Evolutionary conservation across 2,797 vertebrate genomes (phyloP).

Genomic region (Babyrousa celebensis): DNA sequence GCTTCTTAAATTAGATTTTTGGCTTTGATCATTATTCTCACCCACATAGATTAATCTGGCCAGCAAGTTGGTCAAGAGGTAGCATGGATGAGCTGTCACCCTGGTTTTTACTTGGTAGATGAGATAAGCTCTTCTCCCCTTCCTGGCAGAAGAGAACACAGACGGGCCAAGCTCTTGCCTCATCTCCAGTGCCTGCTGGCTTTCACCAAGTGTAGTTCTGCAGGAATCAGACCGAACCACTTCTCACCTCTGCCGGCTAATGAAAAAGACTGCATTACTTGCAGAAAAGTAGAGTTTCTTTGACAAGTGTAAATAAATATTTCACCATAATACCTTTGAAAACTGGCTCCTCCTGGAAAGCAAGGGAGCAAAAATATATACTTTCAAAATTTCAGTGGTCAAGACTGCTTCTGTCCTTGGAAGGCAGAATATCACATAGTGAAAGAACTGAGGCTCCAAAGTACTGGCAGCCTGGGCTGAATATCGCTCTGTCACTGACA

Average conservation of each 20-base stretch:
- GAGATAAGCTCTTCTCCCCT: background rate
- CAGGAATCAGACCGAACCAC: background rate
- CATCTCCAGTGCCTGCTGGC: no score
- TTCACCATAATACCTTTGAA: constrained; percentile 15
- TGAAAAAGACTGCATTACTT: constrained; percentile 34
- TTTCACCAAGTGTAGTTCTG: background rate
- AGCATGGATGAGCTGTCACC: background rate
- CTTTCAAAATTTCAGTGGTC: background rate
- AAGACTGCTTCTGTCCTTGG: background rate
- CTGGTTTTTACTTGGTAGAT: background rate
- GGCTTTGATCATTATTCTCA: background rate
- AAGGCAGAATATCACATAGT: constrained; percentile 39
- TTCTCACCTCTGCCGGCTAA: background rate
- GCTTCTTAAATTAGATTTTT: background rate
- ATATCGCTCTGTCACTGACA: background rate
- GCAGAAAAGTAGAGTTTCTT: background rate
- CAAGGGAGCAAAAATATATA: background rate
- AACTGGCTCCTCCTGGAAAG: background rate
- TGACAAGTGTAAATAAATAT: constrained; percentile 31
- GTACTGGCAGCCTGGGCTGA: background rate
- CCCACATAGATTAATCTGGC: background rate
- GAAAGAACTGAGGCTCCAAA: background rate
- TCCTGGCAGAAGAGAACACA: background rate
- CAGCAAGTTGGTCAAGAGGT: background rate
- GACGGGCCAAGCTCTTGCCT: background rate